phyloP scores from a whole-genome alignment of 2,113 vertebrate genomes.

The Bungarus multicinctus region DNA sequence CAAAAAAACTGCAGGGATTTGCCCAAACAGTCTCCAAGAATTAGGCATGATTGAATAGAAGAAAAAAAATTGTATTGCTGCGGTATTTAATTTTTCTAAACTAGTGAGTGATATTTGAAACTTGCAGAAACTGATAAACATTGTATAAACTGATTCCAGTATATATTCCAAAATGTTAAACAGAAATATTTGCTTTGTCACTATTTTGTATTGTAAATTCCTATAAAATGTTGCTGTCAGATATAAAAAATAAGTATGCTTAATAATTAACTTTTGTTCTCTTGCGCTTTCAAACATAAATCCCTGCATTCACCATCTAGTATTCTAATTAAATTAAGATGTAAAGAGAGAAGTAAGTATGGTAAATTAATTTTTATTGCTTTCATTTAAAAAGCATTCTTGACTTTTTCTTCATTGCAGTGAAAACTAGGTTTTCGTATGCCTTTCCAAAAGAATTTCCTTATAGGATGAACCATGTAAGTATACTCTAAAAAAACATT shows the following conservation, averaged over 20 bases:
- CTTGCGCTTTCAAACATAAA: conserved; percentile 48
- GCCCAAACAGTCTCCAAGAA: not conserved
- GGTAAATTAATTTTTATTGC: conserved; percentile 6
- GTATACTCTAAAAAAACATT: conserved; percentile 62
- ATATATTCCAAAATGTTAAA: not conserved
- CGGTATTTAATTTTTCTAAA: not conserved
- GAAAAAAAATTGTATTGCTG: not conserved
- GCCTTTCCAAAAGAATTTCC: conserved; percentile 99
- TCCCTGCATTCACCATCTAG: conserved; percentile 29
- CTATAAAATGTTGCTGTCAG: conserved; percentile 12
- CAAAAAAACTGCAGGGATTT: not conserved
- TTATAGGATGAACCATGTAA: conserved; percentile 99
- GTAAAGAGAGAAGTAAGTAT: conserved; percentile 15
- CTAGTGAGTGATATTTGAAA: not conserved
- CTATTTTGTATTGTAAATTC: not conserved
- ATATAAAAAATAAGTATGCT: conserved; percentile 52
- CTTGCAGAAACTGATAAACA: not conserved
- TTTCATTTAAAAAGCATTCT: conserved; percentile 27
- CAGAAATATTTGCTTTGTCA: not conserved
- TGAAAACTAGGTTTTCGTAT: conserved; percentile 98
- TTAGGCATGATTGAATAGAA: not conserved
- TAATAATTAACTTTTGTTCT: not conserved
- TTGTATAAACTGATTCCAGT: not conserved
- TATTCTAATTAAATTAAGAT: not conserved
- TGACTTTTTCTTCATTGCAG: conserved; percentile 71